A percentile compares a stretch with the other conserved stretches of the same genome.
phyloP scores from a whole-genome alignment of 2,797 vertebrate species.

The Takifugu rubripes region DNA sequence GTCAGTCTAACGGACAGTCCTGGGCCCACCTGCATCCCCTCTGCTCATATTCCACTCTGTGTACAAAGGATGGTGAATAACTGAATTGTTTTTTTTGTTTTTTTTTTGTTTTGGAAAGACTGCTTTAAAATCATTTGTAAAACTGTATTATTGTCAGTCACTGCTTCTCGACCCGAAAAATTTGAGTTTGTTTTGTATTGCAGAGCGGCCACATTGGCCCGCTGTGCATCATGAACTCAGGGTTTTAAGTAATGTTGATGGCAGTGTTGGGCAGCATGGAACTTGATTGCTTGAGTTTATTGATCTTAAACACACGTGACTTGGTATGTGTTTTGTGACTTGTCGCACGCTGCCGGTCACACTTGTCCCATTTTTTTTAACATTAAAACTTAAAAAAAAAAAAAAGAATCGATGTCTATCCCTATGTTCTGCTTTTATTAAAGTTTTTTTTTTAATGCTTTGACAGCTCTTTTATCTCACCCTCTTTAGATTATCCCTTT shows the following conservation, averaged over 20 bases:
- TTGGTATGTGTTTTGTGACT: conserved; percentile 42
- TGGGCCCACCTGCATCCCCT: conserved; percentile 36
- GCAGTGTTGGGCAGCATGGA: conserved; percentile 57
- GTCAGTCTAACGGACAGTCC: conserved; percentile 31
- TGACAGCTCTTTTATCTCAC: conserved; percentile 51
- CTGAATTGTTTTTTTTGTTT: conserved; percentile 59
- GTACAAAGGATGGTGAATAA: conserved; percentile 60
- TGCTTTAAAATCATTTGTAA: conserved; percentile 53
- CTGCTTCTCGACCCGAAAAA: conserved; percentile 51
- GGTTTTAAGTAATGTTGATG: conserved; percentile 67
- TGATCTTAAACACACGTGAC: conserved; percentile 51
- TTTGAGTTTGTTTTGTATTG: conserved; percentile 50
- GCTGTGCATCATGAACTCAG: conserved; percentile 71
- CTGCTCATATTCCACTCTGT: conserved; percentile 59
- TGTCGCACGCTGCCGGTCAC: conserved; percentile 45
- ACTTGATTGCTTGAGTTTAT: conserved; percentile 59
- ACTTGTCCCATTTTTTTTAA: conserved; percentile 51
- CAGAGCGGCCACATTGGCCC: conserved; percentile 55
- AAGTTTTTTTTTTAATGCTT: conserved; percentile 75
- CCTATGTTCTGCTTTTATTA: conserved; percentile 71
- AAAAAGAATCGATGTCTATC: conserved; percentile 68
- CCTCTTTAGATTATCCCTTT: neutral
- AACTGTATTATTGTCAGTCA: conserved; percentile 48
- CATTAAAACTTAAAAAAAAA: conserved; percentile 54
- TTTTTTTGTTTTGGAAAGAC: conserved; percentile 39